Evolutionary conservation across 2,113 vertebrate species (phyloP).

Genomic region (Lonchura striata): DNA sequence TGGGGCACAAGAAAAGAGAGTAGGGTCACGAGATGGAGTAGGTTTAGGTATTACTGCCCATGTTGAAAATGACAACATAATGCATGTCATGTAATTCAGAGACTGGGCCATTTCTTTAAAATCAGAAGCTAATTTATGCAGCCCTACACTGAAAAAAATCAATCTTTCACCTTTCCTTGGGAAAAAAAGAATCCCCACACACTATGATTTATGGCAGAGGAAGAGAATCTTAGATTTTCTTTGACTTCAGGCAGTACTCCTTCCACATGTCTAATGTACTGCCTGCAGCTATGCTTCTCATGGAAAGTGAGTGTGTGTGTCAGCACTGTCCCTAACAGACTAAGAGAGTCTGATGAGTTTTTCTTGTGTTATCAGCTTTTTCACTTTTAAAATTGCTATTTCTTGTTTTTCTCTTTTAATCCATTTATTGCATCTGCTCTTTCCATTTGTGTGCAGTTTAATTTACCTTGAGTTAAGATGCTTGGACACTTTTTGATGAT

Average conservation of each 20-base stretch:
- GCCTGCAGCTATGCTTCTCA: not conserved
- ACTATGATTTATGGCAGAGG: constrained; percentile 59
- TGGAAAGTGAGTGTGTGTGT: not conserved
- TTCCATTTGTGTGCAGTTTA: not conserved
- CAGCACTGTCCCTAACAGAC: not conserved
- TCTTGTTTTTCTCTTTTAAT: not conserved
- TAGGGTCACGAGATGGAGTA: not conserved
- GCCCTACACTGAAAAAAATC: constrained; percentile 16
- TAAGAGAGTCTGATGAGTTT: not conserved
- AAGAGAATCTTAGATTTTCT: constrained; percentile 48
- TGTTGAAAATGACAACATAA: constrained; percentile 29
- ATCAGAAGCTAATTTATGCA: constrained; percentile 46
- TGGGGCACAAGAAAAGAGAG: not conserved
- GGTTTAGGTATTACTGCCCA: not conserved
- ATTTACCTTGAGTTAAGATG: not conserved
- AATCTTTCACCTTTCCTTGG: constrained; percentile 12
- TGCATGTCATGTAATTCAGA: not conserved
- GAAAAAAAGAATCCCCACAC: fast-evolving
- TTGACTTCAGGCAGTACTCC: constrained; percentile 15
- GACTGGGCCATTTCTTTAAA: constrained; percentile 23
- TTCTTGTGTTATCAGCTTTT: not conserved
- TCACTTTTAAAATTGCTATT: not conserved
- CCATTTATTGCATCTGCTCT: not conserved
- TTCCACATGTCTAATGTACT: constrained; percentile 8
- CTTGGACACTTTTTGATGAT: not conserved